phyloP scores from a whole-genome alignment of 2,888 invertebrate genomes.

The Lepidocyrtinus sp. region DNA sequence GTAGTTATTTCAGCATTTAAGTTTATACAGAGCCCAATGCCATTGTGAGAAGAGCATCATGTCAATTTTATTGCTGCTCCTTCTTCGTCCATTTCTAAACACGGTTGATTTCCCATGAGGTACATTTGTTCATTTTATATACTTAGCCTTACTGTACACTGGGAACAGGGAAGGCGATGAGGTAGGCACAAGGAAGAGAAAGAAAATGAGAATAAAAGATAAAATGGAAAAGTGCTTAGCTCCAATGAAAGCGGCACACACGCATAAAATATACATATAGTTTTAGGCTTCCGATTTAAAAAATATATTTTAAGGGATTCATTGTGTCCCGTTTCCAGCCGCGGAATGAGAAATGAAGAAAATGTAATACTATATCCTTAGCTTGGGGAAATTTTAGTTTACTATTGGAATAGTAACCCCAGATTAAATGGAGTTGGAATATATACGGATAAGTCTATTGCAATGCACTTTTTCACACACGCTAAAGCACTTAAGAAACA shows the following conservation, averaged over 20 bases:
- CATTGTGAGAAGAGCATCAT: constrained; percentile 60
- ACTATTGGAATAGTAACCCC: too few species aligned
- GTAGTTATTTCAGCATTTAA: constrained; percentile 38
- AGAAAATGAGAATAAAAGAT: neutral
- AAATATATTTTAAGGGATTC: too few species aligned
- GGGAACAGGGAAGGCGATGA: constrained; percentile 17
- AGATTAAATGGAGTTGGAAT: too few species aligned
- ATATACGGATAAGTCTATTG: too few species aligned
- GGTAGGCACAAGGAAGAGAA: neutral
- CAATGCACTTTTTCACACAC: too few species aligned
- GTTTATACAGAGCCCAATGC: constrained; percentile 29
- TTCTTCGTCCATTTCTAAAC: constrained; percentile 66
- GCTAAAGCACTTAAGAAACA: too few species aligned
- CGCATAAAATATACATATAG: constrained; percentile 15
- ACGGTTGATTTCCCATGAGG: constrained; percentile 65
- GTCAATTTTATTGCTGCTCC: constrained; percentile 65
- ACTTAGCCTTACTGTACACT: constrained; percentile 21
- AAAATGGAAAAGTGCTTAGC: constrained; percentile 9
- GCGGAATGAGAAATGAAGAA: constrained; percentile 3
- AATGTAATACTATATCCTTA: too few species aligned
- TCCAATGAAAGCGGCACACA: neutral
- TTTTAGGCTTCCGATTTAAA: neutral
- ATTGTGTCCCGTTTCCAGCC: too few species aligned
- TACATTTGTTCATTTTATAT: constrained; percentile 64
- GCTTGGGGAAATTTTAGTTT: too few species aligned